Base-by-base conservation (phyloP, 1,140 invertebrate species). In the Bombus waltoni region DNA sequence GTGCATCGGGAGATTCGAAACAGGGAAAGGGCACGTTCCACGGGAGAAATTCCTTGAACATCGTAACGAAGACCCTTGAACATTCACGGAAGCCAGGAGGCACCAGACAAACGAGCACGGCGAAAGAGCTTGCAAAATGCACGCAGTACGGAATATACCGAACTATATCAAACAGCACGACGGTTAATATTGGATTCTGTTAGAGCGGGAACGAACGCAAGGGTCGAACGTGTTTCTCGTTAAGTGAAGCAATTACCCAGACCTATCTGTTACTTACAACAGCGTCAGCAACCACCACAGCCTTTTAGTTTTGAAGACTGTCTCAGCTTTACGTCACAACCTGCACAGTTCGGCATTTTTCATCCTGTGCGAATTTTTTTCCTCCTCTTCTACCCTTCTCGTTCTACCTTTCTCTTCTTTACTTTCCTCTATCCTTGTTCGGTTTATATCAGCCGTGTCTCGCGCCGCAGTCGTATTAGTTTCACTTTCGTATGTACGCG, bases 161-260 rank as follows among this genome's bases (percentile, higher is more conserved):
- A 88, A 92, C 91, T 87, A 85, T 92, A 92, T 92, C 91, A 91
- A 88, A 90, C 90, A 85, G 86, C 85, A 86, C 82, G 91, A 91
- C 91, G 91, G 92, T 92, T 93, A 92, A 93, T 92, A 92, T 91
- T 73, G 88, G 87, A 88, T 87, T 86, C 76, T 70, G 85, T 87
- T 79, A 72, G 87, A 53, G 22, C 53, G 85, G 78, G 65, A 86
- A 84, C 62, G 90, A 73, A 82, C 74, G 80, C 90, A 86, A 83
- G 89, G 91, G 83, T 91, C 89, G 92, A 94, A 94, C 94, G 94
- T 94, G 94, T 94, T 94, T 94, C 92, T 94, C 92, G 93, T 93
- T 94, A 94, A 94, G 93, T 94, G 93, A 94, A 93, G 93, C 93
- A 94, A 94, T 94, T 94, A 94, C 91, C 90, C 91, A 71, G 86